Base-by-base conservation (phyloP, 1,140 invertebrate genomes). In the Heliconius eleuchia region DNA sequence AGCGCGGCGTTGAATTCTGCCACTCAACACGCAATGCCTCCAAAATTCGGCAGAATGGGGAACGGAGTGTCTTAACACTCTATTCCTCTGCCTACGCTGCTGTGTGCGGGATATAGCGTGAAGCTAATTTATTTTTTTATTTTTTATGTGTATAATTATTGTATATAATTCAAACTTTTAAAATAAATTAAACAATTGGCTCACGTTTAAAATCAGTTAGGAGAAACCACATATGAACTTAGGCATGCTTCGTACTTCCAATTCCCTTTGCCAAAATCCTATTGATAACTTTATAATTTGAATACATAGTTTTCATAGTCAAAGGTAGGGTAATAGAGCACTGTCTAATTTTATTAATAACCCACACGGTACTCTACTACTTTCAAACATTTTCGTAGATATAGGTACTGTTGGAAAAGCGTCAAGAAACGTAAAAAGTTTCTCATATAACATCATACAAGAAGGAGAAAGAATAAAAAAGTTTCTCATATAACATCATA, bases 321-420 rank as follows among this genome's bases (percentile, higher is more conserved):
- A 66, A 73, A 70, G 57, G 55, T 73, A 66, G 39, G 46, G 55
- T 76, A 80, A 71, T 75, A 75, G 50, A 76, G 57, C 76, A 52
- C 42, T 73, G 71, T 70, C 79, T 77, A 80, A 80, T 42, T 80
- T 80, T 80, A 70, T 80, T 80, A 74, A 80, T 77, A 80, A 73
- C 42, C 60, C 11, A 11, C 13, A 16, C 27, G 27, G 60, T n/a
- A 30, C 27, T 66, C 23, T 37, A 6, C 34, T 37, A 37, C 7
- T 37, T 37, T 66, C 23, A 4, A 66, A 66, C 13, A 30, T 66
- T 27, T 66, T 66, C 60, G 27, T 30, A 16, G 27, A 30, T 66
- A 66, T 11, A 37, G 34, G 34, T 37, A 30, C 27, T 6, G 60
- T 66, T n/a, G 16, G 60, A 66, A 27, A 60, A 60, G 2, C n/a